Percentiles rank a stretch among this genome's conserved stretches.
phyloP scores from a whole-genome alignment of 2,797 vertebrate genomes.

The Manis pentadactyla region DNA sequence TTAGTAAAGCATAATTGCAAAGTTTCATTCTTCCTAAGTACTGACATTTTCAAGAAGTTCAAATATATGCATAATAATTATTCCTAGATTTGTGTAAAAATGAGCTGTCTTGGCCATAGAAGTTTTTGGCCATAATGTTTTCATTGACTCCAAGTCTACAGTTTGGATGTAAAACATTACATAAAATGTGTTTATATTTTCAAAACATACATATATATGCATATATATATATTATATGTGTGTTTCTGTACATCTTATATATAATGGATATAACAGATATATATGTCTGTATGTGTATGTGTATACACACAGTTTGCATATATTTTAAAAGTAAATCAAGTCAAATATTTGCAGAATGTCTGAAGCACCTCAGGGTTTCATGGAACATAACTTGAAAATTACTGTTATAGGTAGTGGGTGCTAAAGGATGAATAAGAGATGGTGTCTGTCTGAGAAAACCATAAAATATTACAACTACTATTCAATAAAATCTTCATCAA shows the following conservation, averaged over 20 bases:
- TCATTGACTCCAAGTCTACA: not conserved
- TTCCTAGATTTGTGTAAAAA: not conserved
- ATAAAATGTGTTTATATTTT: not conserved
- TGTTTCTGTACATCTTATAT: not conserved
- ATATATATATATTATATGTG: not conserved
- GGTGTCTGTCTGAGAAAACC: not conserved
- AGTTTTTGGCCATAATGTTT: not conserved
- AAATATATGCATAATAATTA: slow-evolving; percentile 7
- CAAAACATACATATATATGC: not conserved
- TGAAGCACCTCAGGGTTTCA: not conserved
- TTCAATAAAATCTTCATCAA: not conserved
- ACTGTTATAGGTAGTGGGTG: not conserved
- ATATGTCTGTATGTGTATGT: not conserved
- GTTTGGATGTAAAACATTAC: not conserved
- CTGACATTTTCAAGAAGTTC: not conserved
- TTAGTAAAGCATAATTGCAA: not conserved
- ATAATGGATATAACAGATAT: not conserved
- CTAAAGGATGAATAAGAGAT: not conserved
- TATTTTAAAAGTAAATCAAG: not conserved
- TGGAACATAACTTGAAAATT: not conserved
- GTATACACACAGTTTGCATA: not conserved
- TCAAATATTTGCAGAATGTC: not conserved
- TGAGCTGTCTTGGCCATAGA: not conserved
- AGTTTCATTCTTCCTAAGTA: not conserved
- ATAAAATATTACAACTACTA: not conserved